Evolutionary conservation across 2,797 vertebrate species (phyloP).

Genomic region (Antrozous pallidus): DNA sequence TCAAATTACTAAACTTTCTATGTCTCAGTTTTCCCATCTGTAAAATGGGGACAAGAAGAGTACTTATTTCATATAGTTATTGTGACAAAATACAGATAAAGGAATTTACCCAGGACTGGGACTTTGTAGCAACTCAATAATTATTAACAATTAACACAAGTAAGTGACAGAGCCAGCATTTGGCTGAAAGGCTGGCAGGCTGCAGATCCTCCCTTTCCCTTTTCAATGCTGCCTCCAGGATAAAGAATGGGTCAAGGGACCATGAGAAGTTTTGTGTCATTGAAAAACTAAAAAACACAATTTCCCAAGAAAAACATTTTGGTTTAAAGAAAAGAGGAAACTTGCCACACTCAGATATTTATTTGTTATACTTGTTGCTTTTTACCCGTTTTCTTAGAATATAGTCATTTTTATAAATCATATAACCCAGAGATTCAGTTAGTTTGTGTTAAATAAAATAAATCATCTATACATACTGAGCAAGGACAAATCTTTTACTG

Average conservation of each 20-base stretch:
- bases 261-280: neutral
- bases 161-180: neutral
- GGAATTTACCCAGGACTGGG: neutral
- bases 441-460: slow-evolving; percentile 70
- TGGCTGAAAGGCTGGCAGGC: neutral
- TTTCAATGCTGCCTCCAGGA: neutral
- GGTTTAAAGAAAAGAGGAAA: neutral
- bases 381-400: slow-evolving; percentile 45
- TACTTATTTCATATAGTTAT: neutral
- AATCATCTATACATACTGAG: slow-evolving; percentile 57
- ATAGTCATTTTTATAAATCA: slow-evolving; percentile 73
- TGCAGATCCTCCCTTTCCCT: neutral
- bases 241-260: neutral
- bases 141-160: neutral
- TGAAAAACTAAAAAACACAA: neutral
- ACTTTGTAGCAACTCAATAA: neutral
- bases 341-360: neutral
- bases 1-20: neutral
- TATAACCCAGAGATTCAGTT: slow-evolving; percentile 65
- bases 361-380: slow-evolving; percentile 55
- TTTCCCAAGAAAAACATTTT: slow-evolving; percentile 26
- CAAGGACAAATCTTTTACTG: slow-evolving; percentile 66
- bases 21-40: neutral
- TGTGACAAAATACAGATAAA: neutral
- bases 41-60: neutral